Evolutionary conservation across 2,113 vertebrate genomes (phyloP).

Genomic region (Paracanthobrama guichenoti): DNA sequence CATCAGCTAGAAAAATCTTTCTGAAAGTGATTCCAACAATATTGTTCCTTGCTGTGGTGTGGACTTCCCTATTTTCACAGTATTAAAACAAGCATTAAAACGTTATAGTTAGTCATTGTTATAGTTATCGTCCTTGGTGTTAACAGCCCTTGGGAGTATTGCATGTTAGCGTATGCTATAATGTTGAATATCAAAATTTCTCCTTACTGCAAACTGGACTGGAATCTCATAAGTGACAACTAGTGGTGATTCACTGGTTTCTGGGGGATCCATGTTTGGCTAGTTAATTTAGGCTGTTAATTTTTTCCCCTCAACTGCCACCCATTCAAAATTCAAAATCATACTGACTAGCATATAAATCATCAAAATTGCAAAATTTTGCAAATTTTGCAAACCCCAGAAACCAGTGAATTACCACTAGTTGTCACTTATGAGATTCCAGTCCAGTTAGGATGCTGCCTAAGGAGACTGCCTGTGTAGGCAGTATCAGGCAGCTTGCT

Average conservation of each 20-base stretch:
- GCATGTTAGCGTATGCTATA: background rate
- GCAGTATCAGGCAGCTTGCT: background rate
- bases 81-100: background rate
- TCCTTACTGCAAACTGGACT: too few species aligned
- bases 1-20: background rate
- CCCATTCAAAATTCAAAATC: too few species aligned
- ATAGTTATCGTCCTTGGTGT: background rate
- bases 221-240: too few species aligned
- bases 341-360: too few species aligned
- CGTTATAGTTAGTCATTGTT: background rate
- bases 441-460: constrained; percentile 3
- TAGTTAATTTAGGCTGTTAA: too few species aligned
- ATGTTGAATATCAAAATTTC: background rate
- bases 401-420: background rate
- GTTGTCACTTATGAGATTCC: constrained; percentile 12
- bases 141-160: background rate
- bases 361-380: too few species aligned
- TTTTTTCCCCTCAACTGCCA: too few species aligned
- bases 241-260: too few species aligned
- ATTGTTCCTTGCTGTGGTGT: background rate
- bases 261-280: too few species aligned
- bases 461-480: background rate
- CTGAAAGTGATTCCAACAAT: background rate
- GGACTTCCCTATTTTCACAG: background rate
- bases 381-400: too few species aligned